Conservation (phyloP, 2,888 invertebrate species). For the Luffia ferchaultella region DNA sequence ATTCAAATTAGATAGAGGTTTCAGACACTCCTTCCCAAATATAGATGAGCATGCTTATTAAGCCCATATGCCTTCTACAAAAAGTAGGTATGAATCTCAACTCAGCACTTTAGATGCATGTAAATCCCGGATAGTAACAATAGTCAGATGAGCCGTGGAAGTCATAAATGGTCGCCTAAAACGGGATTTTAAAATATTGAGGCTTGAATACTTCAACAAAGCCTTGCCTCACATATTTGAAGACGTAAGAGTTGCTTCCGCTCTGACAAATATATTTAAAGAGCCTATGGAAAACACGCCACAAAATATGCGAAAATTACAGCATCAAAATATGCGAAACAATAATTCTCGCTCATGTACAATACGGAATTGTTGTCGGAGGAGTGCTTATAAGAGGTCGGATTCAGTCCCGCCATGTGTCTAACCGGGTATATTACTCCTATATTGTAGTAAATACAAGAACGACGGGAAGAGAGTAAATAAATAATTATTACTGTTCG, state of each 20-base stretch:
- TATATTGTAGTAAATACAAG: constrained; percentile 6
- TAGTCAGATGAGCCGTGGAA: constrained; percentile 10
- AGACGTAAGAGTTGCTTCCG: constrained; percentile 4
- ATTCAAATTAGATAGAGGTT: neutral
- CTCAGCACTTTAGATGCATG: constrained; percentile 3
- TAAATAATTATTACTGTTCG: constrained; percentile 1
- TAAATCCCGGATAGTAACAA: constrained; percentile 5
- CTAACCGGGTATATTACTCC: constrained; percentile 3
- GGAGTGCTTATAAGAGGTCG: constrained; percentile 1
- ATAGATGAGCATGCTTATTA: neutral
- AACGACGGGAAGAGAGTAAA: neutral
- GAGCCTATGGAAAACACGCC: neutral
- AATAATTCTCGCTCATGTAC: neutral
- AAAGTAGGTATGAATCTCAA: neutral
- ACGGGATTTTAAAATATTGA: constrained; percentile 6
- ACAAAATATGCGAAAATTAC: neutral
- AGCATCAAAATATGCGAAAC: neutral
- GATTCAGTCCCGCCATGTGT: constrained; percentile 6
- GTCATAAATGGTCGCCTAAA: constrained; percentile 7
- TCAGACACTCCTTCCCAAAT: neutral
- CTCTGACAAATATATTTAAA: constrained; percentile 2
- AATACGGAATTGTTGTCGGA: neutral
- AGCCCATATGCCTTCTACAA: constrained; percentile 1
- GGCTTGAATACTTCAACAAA: constrained; percentile 7
- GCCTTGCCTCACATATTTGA: constrained; percentile 5